These are phyloP conservation scores for Drosophila leontia DNA, from an alignment of 1,140 invertebrate genomes.

Conservation along the genomic window DNA sequence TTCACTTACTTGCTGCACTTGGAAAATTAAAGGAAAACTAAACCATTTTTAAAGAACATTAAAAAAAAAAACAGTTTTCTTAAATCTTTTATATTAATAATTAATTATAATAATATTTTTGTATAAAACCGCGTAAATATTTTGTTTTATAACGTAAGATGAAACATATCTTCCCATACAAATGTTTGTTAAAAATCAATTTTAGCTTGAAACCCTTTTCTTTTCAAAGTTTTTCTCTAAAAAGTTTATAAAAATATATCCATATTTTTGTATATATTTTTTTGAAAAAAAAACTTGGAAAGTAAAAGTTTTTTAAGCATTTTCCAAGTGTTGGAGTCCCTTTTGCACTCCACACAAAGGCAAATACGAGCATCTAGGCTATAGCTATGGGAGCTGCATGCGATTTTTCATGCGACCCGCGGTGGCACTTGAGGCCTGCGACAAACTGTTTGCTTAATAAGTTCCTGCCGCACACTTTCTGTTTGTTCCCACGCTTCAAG, in stretches of 20 bases:
- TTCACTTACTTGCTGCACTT: conserved; percentile 59
- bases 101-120: not conserved
- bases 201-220: no score
- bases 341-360: conserved; percentile 63
- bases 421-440: conserved; percentile 32
- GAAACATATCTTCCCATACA: no score
- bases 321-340: conserved; percentile 22
- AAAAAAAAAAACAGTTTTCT: not conserved
- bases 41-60: not conserved
- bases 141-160: no score
- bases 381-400: conserved; percentile 15
- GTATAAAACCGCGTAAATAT: no score
- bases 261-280: not conserved
- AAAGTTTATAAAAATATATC: no score
- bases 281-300: not conserved
- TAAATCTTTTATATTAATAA: not conserved
- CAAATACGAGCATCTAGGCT: conserved; percentile 44
- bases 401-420: conserved; percentile 46
- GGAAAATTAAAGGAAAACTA: not conserved
- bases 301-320: not conserved
- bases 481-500: conserved; percentile 52
- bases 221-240: no score
- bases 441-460: conserved; percentile 72
- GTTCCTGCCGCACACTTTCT: conserved; percentile 53
- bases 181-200: no score